phyloP scores from a whole-genome alignment of 2,113 vertebrate species.

The Fregetta grallaria region DNA sequence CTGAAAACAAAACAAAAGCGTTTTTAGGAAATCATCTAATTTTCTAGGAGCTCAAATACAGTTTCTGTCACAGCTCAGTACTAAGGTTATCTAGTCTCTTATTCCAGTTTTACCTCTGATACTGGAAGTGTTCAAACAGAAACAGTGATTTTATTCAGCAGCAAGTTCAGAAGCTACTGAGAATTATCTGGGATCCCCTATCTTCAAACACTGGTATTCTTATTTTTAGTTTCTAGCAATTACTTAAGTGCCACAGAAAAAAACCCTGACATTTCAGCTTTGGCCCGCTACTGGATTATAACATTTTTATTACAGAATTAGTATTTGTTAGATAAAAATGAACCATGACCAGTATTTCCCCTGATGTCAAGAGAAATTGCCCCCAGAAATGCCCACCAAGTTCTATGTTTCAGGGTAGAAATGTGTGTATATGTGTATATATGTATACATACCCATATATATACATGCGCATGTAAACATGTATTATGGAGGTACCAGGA shows the following conservation, averaged over 20 bases:
- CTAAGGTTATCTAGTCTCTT: background rate
- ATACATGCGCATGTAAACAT: accelerated
- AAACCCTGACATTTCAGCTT: background rate
- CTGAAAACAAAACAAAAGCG: background rate
- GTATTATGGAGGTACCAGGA: background rate
- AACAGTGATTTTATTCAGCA: background rate
- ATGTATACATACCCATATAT: background rate
- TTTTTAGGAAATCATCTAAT: background rate
- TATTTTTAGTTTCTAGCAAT: background rate
- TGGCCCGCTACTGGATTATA: background rate
- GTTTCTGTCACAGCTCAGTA: background rate
- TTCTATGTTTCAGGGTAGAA: background rate
- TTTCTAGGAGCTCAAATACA: background rate
- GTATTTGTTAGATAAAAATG: background rate
- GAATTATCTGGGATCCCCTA: background rate
- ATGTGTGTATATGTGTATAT: too few relatives aligned
- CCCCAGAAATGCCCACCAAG: background rate
- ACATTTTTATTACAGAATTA: background rate
- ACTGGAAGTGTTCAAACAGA: background rate
- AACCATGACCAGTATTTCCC: background rate
- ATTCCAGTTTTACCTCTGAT: background rate
- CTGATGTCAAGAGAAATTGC: background rate
- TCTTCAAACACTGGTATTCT: background rate
- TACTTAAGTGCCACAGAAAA: background rate
- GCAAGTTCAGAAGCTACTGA: background rate